These are phyloP conservation scores for Antitype chi DNA, from an alignment of 2,888 invertebrate genomes.

Conservation along the genomic window DNA sequence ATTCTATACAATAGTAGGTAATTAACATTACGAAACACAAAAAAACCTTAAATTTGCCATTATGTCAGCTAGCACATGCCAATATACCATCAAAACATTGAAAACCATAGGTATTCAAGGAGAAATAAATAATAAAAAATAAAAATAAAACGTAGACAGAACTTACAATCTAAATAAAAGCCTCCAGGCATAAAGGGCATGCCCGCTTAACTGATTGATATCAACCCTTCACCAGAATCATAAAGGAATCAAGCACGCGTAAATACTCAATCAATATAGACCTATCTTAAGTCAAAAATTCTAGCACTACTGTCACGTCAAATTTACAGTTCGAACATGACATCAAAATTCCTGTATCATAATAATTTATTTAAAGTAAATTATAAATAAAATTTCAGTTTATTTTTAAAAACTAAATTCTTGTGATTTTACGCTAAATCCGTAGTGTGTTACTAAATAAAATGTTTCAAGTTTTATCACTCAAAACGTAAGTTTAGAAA, in stretches of 20 bases:
- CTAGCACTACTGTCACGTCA: slow-evolving; percentile 5
- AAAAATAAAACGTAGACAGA: too few species aligned
- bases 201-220: too few species aligned
- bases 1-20: too few species aligned
- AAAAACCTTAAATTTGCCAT: too few species aligned
- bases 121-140: too few species aligned
- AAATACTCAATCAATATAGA: background rate
- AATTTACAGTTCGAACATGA: background rate
- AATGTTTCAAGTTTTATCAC: background rate
- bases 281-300: background rate
- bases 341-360: slow-evolving; percentile 27
- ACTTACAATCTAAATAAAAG: too few species aligned
- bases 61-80: too few species aligned
- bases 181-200: too few species aligned
- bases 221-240: background rate
- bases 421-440: slow-evolving; percentile 1
- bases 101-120: too few species aligned
- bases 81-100: too few species aligned
- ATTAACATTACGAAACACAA: too few species aligned
- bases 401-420: slow-evolving; percentile 21
- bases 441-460: background rate
- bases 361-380: slow-evolving; percentile 1
- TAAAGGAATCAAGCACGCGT: background rate
- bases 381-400: slow-evolving; percentile 16
- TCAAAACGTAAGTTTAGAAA: background rate